Evolutionary conservation across 1,140 invertebrate genomes (phyloP).

Genomic region (Lucilia cuprina): DNA sequence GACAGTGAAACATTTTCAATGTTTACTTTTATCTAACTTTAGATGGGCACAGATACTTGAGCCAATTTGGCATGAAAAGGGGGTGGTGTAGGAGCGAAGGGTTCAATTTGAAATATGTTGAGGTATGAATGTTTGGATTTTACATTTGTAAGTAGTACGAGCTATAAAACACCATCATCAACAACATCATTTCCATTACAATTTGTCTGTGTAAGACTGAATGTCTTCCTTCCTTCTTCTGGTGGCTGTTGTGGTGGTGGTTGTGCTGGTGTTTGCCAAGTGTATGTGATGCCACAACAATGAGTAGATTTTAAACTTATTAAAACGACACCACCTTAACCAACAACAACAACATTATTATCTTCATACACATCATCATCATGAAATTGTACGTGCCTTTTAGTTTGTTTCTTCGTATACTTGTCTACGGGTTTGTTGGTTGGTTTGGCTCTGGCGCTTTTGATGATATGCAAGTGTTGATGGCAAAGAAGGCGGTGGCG

Average conservation of each 20-base stretch:
- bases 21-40: background rate
- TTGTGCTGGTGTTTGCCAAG: background rate
- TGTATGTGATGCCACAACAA: background rate
- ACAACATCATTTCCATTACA: too few relatives aligned
- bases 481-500: background rate
- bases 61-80: too few relatives aligned
- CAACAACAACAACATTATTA: background rate
- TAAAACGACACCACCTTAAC: background rate
- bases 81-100: too few relatives aligned
- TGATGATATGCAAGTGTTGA: background rate
- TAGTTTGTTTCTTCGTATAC: background rate
- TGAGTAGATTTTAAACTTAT: conserved; percentile 3
- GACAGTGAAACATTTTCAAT: background rate
- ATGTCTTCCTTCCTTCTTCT: too few relatives aligned
- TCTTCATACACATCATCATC: background rate
- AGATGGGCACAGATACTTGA: too few relatives aligned
- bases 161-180: background rate
- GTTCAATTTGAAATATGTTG: too few relatives aligned
- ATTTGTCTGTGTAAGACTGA: too few relatives aligned
- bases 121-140: too few relatives aligned
- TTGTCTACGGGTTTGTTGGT: background rate
- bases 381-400: background rate
- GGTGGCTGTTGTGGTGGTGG: too few relatives aligned
- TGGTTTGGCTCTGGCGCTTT: background rate
- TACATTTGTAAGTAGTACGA: too few relatives aligned